Base-by-base conservation (phyloP, 2,113 vertebrate species). In the Entelurus aequoreus region DNA sequence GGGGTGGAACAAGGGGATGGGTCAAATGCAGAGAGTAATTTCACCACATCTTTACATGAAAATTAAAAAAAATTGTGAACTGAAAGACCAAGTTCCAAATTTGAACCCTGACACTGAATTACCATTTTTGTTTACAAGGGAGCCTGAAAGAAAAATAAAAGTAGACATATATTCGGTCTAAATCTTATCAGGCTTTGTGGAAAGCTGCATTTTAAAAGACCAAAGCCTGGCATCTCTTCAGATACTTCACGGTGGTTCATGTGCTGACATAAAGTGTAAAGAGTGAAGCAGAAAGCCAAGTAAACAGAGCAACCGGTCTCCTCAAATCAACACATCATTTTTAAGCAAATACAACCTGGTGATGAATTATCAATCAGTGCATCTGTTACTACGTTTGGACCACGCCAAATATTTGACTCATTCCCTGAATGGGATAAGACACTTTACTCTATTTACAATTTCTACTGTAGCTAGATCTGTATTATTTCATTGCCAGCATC, bases 361-460 rank as follows among this genome's bases (percentile, higher is more conserved):
- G 61, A 69, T 71, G 80, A 82, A 81, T 84, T 71, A 77, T 86
- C 84, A 83, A 77, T 82, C 57, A 48, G 62, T 61, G 71, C 82
- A 84, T 86, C 80, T 84, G 85, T 80, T 83, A 71, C 77, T 58
- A 60, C 61, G 66, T 59, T 73, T 21, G 36, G 53, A n/a, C 15
- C 0, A 15, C 79, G 80, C 83, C 83, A 86, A 69, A 52, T 54
- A 72, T 60, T 78, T 69, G 67, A 76, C 73, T 63, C 63, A 65
- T 59, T 69, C 69, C 63, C 82, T 79, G 70, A 66, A 48, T 58
- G 84, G 82, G 78, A 73, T 80, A 74, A 79, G 73, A 62, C 77
- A 83, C 79, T 86, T 88, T 88, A 86, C 73, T 86, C 79, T 77
- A 76, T 86, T 89, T 84, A 85, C 74, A 76, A 77, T 83, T 84